Evolutionary conservation across 2,888 invertebrate genomes (phyloP).

Genomic region (Leptopilina syphax): DNA sequence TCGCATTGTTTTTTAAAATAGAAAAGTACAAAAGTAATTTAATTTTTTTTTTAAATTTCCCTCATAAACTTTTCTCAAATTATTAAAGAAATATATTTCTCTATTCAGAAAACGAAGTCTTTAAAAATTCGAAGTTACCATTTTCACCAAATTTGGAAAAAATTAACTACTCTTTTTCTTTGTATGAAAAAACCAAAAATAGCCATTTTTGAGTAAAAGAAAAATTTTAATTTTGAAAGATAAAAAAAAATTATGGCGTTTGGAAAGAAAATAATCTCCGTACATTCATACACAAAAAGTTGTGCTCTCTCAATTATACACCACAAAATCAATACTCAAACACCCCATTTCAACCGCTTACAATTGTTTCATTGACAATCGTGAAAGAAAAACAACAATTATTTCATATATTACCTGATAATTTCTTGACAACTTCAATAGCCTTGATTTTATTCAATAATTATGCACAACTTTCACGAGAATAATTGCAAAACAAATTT

Average conservation of each 20-base stretch:
- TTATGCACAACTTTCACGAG: neutral
- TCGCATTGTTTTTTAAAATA: too few relatives aligned
- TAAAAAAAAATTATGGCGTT: too few relatives aligned
- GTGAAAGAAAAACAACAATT: neutral
- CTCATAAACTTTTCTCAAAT: too few relatives aligned
- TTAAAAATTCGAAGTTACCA: neutral
- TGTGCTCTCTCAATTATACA: neutral
- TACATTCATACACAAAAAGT: neutral
- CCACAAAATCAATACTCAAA: constrained; percentile 8
- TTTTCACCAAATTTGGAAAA: neutral
- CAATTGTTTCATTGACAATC: neutral
- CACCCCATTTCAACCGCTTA: neutral
- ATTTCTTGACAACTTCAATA: neutral
- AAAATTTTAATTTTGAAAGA: too few relatives aligned
- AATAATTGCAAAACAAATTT: neutral
- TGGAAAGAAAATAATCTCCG: too few relatives aligned
- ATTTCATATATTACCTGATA: neutral
- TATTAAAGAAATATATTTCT: neutral
- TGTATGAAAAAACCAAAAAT: too few relatives aligned
- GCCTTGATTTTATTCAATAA: neutral
- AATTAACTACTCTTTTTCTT: too few relatives aligned
- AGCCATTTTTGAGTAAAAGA: too few relatives aligned
- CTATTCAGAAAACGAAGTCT: neutral
- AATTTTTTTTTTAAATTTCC: too few relatives aligned
- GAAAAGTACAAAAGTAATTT: too few relatives aligned